These are phyloP conservation scores for Anastrepha obliqua DNA, from an alignment of 1,140 invertebrate species.

Conservation along the genomic window DNA sequence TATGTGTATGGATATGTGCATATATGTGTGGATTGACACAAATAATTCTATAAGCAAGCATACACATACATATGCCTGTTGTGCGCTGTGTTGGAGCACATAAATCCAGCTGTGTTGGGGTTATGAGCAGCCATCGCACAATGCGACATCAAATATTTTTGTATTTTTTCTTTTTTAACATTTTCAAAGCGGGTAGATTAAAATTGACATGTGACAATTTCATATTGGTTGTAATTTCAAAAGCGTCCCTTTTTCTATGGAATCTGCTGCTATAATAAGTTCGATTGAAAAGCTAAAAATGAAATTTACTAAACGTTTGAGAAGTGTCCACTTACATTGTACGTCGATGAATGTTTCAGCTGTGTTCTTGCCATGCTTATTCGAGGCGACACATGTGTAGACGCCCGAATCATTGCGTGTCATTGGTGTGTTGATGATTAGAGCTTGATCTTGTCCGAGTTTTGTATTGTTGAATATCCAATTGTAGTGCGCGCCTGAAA, in stretches of 20 bases:
- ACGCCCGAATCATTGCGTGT: conserved; percentile 66
- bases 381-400: conserved; percentile 67
- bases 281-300: background rate
- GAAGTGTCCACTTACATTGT: conserved; percentile 66
- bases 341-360: conserved; percentile 69
- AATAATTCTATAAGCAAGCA: background rate
- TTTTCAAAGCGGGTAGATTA: background rate
- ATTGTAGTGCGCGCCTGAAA: conserved; percentile 67
- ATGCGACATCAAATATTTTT: background rate
- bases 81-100: background rate
- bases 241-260: background rate
- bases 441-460: conserved; percentile 65
- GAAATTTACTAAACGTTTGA: background rate
- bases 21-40: background rate
- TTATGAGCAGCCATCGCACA: background rate
- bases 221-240: conserved; percentile 12
- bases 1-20: background rate
- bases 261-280: background rate
- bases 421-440: conserved; percentile 70
- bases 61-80: background rate
- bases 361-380: conserved; percentile 68
- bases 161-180: background rate
- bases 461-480: conserved; percentile 70
- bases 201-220: conserved; percentile 35
- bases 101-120: background rate